Evolutionary conservation across 2,888 invertebrate genomes (phyloP).

Genomic region (Drosophila atripex): DNA sequence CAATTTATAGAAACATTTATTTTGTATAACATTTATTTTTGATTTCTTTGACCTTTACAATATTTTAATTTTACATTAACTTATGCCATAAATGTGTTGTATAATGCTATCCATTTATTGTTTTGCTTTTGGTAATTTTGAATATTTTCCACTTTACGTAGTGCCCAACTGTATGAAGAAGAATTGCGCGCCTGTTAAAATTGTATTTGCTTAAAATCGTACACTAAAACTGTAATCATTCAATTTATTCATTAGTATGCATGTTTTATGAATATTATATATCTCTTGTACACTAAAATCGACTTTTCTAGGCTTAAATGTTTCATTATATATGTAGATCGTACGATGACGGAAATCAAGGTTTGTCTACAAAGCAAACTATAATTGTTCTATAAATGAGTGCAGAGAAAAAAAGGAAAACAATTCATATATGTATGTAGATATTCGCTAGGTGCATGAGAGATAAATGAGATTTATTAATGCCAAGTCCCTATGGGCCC

Average conservation of each 20-base stretch:
- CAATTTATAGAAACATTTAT: background rate
- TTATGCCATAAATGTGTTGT: slow-evolving; percentile 41
- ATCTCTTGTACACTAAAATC: slow-evolving; percentile 70
- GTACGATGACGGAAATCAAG: slow-evolving; percentile 36
- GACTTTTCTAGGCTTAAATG: slow-evolving; percentile 67
- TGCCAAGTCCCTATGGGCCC: slow-evolving; percentile 52
- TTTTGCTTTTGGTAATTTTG: slow-evolving; percentile 43
- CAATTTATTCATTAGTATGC: slow-evolving; percentile 29
- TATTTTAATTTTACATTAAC: slow-evolving; percentile 50
- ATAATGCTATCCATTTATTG: slow-evolving; percentile 23
- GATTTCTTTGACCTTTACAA: slow-evolving; percentile 45
- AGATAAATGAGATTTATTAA: slow-evolving; percentile 42
- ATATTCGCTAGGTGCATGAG: slow-evolving; percentile 58
- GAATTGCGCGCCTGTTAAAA: slow-evolving; percentile 64
- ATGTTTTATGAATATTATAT: slow-evolving; percentile 23
- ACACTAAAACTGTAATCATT: slow-evolving; percentile 55
- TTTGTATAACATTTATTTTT: slow-evolving; percentile 76
- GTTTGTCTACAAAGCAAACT: slow-evolving; percentile 47
- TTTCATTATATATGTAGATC: slow-evolving; percentile 12
- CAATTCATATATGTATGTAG: slow-evolving; percentile 17
- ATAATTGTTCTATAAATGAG: slow-evolving; percentile 39
- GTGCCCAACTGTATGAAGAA: slow-evolving; percentile 62
- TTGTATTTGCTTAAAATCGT: slow-evolving; percentile 53
- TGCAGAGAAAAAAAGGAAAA: slow-evolving; percentile 44
- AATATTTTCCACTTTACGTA: slow-evolving; percentile 46